Conservation (phyloP, 2,113 vertebrate species). For the Oenanthe melanoleuca region DNA sequence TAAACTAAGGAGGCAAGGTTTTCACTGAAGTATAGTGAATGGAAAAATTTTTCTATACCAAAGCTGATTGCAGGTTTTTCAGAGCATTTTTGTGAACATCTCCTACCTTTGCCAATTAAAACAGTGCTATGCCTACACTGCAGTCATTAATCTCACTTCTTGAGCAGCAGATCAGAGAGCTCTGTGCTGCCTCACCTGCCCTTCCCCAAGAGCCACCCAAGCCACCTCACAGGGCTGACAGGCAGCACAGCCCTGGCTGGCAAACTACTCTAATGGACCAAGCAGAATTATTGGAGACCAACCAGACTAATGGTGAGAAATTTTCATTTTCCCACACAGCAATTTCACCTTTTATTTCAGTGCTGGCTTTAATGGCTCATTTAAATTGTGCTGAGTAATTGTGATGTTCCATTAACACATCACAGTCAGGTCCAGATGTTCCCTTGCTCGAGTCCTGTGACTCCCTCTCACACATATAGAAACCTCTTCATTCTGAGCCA, state of each 20-base stretch:
- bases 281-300: not conserved
- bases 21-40: not conserved
- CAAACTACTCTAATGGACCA: not conserved
- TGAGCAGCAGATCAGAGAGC: not conserved
- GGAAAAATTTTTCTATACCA: not conserved
- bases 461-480: not conserved
- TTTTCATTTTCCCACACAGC: not conserved
- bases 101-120: not conserved
- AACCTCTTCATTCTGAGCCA: slow-evolving; percentile 8
- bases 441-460: not conserved
- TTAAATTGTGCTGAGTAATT: slow-evolving; percentile 44
- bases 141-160: not conserved
- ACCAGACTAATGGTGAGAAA: not conserved
- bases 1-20: not conserved
- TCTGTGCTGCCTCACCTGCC: not conserved
- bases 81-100: not conserved
- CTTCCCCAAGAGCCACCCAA: not conserved
- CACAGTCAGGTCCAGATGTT: not conserved
- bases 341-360: not conserved
- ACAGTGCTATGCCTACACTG: not conserved
- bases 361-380: not conserved
- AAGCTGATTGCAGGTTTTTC: not conserved
- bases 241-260: not conserved
- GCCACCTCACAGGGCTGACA: not conserved
- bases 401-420: not conserved